Base-by-base conservation (phyloP, 1,140 invertebrate genomes). In the Drosophila pandora region DNA sequence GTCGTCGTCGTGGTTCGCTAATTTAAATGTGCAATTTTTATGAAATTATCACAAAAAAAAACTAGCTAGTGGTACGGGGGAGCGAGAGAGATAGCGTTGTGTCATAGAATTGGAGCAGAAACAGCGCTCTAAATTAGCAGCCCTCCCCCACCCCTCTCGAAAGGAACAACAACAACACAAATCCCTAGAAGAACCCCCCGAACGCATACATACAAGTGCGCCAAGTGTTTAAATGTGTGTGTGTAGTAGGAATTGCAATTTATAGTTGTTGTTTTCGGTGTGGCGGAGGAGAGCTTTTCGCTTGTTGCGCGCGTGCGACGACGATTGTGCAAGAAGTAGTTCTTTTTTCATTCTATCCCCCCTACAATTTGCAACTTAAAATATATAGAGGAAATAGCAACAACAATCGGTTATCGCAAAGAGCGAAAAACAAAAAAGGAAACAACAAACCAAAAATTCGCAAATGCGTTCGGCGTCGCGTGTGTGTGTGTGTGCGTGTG, bases 171-270 rank as follows among this genome's bases (percentile, higher is more conserved):
- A 81, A 62, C 74, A 82, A 73, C 41, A 57, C 45, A 49, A 69
- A 32, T 68, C 30, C 57, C 57, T 28, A 47, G 50, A 34, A 52
- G 53, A 58, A 71, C 56, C 32, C 52, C 56, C 32, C 52, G 49
- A 68, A 30, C 17, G 69, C 39, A 34, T 74, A 30, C 61, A 43
- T 55, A 49, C 55, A 34, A 52, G 34, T 9, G 34, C 34, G 52
- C 30, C 10, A 39, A 39, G 28, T 23, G 12, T 50, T 30, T n/a
- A 41, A 17, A 50, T 59, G 13, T 39, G 60, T 69, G 60, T 85
- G 63, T 85, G 58, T 68, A 71, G 80, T 67, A 78, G 82, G 78
- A 87, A 87, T 88, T 87, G 82, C 83, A 88, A 87, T 87, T 76
- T 85, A 75, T 76, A 67, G 65, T 68, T 83, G 79, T 79, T 83